Base-by-base conservation (phyloP, 2,797 vertebrate species). In the Menidia menidia region DNA sequence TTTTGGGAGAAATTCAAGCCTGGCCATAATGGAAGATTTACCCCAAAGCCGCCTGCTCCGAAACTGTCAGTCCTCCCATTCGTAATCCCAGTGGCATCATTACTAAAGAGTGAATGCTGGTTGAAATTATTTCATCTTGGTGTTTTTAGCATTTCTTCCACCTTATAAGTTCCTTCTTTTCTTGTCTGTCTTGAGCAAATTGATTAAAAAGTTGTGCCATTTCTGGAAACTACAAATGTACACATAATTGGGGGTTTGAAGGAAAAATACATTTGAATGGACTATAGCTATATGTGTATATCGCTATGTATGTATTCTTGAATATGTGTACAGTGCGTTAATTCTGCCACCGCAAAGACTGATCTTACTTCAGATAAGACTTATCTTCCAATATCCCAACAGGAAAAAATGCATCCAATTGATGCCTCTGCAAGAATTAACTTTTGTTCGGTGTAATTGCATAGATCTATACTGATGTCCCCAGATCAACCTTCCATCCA, bases 131-230 rank as follows among this genome's bases (percentile, higher is more conserved):
- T 51, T 30, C 12, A 51, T 51, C 8, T 50, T 19, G 10, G 12
- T 25, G 25, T 51, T 25, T 51, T 25, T 25, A 25, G 25, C 4
- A 43, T 60, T 30, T 32, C 2, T 45, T 39, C 6, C 48, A 61
- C 32, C 45, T 61, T 25, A 56, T 64, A 30, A 39, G 52, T 71
- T 56, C 67, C 31, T 60, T 52, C 54, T 61, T 64, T 50, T 56
- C 68, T 73, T 19, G 10, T 54, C 44, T 53, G 35, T 33, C 18
- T 35, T 2, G 2, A 68, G 52, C 45, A 48, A n/a, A 47, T 47
- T 47, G 44, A 16, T 47, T 39, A 47, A n/a, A 47, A 47, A n/a
- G 7, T 16, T 48, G 18, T 48, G 47, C 11, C 9, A 10, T 48
- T 11, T 19, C 18, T 50, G 19, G 10, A 50, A 50, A 25, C 48